Evolutionary conservation across 2,797 vertebrate species (phyloP).

Genomic region (Platyrinchus mystaceus): DNA sequence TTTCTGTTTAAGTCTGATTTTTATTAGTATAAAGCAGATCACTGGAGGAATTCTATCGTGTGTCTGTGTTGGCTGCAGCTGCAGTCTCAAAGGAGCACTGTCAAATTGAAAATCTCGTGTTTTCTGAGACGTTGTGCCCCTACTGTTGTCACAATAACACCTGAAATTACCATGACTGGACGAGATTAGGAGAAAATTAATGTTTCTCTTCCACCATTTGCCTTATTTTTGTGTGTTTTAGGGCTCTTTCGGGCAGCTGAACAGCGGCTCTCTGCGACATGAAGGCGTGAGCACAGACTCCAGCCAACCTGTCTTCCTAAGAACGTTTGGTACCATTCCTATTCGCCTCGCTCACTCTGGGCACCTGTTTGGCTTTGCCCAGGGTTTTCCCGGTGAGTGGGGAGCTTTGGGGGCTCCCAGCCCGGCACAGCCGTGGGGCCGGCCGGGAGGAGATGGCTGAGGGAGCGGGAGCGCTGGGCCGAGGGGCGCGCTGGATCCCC

Average conservation of each 20-base stretch:
- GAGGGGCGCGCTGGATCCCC: rapidly evolving
- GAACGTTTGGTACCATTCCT: rapidly evolving
- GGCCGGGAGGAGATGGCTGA: background rate
- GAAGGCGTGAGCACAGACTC: background rate
- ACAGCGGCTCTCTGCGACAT: rapidly evolving
- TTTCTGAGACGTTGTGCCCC: background rate
- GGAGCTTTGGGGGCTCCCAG: background rate
- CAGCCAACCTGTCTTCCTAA: background rate
- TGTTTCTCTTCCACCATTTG: background rate
- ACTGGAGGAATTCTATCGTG: background rate
- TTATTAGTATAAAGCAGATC: background rate
- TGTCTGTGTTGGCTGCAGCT: background rate
- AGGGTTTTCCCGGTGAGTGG: rapidly evolving
- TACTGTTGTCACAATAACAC: background rate
- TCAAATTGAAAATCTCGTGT: background rate
- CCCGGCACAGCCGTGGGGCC: background rate
- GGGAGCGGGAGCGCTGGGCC: rapidly evolving
- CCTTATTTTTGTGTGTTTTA: background rate
- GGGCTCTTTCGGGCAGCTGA: background rate
- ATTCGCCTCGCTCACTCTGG: too few species aligned
- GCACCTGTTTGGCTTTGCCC: rapidly evolving
- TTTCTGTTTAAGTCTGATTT: background rate
- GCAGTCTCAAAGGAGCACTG: background rate
- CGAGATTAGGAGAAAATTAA: background rate
- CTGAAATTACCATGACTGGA: background rate